A percentile compares a stretch with the other conserved stretches of the same genome.
phyloP scores from a whole-genome alignment of 2,888 invertebrate genomes.

The Aphidoletes aphidimyza region DNA sequence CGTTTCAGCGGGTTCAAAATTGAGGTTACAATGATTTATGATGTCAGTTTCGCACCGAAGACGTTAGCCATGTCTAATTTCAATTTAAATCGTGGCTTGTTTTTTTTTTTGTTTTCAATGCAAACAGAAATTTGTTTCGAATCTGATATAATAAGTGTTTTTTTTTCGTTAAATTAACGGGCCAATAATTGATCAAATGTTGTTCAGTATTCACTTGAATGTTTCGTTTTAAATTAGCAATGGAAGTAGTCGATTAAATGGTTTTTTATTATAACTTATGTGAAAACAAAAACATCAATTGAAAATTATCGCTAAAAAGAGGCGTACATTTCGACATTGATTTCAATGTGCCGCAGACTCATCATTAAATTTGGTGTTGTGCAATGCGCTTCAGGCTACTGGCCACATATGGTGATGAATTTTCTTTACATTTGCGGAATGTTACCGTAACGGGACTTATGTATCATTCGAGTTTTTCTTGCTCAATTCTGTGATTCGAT shows the following conservation, averaged over 20 bases:
- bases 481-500: neutral
- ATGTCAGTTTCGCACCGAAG: neutral
- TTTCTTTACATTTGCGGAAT: neutral
- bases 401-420: slow-evolving; percentile 12
- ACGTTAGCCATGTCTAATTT: neutral
- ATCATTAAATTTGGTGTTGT: too few relatives aligned
- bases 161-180: neutral
- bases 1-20: neutral
- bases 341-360: too few relatives aligned
- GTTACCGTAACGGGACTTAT: neutral
- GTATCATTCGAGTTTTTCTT: neutral
- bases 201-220: neutral
- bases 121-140: too few relatives aligned
- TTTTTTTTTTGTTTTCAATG: neutral
- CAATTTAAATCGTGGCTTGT: neutral
- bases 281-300: neutral
- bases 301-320: neutral
- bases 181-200: neutral
- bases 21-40: slow-evolving; percentile 29
- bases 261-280: neutral
- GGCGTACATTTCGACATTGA: slow-evolving; percentile 3
- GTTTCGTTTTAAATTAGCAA: neutral
- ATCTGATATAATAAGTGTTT: too few relatives aligned
- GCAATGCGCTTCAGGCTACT: neutral
- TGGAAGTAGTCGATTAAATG: neutral